Percentiles rank a stretch among this genome's conserved stretches.
phyloP scores from a whole-genome alignment of 2,113 vertebrate species.

The Proterorhinus semilunaris region DNA sequence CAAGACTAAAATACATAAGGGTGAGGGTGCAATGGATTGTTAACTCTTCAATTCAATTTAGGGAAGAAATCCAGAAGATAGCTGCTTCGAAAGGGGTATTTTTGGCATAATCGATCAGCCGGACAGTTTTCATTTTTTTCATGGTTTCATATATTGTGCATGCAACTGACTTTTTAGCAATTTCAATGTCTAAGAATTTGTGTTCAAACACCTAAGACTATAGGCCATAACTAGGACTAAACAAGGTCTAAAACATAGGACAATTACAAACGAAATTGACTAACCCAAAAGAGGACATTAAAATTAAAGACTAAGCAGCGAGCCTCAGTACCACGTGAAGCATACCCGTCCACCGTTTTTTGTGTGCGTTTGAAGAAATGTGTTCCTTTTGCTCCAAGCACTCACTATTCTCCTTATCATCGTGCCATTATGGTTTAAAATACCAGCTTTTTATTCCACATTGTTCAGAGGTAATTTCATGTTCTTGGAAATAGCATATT shows the following conservation, averaged over 20 bases:
- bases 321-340: too few relatives aligned
- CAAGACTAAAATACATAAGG: background rate
- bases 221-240: too few relatives aligned
- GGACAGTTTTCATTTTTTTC: too few relatives aligned
- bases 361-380: background rate
- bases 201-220: too few relatives aligned
- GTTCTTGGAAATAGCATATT: constrained; percentile 8
- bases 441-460: constrained; percentile 1
- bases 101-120: background rate
- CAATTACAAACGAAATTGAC: too few relatives aligned
- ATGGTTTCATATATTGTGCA: background rate
- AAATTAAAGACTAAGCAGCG: too few relatives aligned
- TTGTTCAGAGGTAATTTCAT: constrained; percentile 2
- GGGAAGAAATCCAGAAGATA: background rate
- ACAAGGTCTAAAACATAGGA: too few relatives aligned
- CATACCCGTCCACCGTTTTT: background rate
- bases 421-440: constrained; percentile 5
- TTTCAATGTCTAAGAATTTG: too few relatives aligned
- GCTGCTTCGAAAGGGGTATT: background rate
- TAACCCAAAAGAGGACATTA: too few relatives aligned
- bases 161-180: too few relatives aligned
- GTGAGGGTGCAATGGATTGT: constrained; percentile 1
- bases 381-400: background rate
- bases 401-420: background rate
- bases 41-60: background rate